A percentile compares a stretch with the other conserved stretches of the same genome.
Conservation (phyloP, 1,140 invertebrate species). For the Acromyrmex charruanus region DNA sequence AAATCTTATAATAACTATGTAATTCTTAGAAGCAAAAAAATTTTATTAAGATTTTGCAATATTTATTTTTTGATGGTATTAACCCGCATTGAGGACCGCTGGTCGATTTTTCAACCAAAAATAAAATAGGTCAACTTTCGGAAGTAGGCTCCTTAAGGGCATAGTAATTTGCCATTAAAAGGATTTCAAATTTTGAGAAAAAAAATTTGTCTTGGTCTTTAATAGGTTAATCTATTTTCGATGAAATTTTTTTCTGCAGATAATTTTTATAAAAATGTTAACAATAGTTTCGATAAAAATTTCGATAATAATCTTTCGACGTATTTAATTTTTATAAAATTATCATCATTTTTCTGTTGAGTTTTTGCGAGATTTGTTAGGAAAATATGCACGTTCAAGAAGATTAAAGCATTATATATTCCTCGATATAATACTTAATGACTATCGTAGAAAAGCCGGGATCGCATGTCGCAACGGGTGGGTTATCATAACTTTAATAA, state of each 20-base stretch:
- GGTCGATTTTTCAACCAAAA: too few relatives aligned
- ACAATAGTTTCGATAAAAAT: neutral
- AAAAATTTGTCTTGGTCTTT: too few relatives aligned
- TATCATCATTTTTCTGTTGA: neutral
- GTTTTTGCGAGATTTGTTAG: neutral
- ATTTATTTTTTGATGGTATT: neutral
- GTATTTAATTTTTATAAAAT: neutral
- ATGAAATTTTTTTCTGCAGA: neutral
- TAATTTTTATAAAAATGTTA: neutral
- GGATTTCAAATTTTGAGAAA: too few relatives aligned
- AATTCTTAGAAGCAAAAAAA: neutral
- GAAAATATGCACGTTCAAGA: neutral
- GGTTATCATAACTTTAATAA: constrained; percentile 46
- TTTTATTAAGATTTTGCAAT: neutral
- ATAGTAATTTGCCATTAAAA: too few relatives aligned
- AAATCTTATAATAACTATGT: neutral
- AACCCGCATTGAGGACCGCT: too few relatives aligned
- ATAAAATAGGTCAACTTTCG: too few relatives aligned
- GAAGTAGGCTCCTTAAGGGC: too few relatives aligned
- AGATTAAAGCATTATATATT: neutral
- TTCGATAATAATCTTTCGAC: neutral
- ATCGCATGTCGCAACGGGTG: neutral
- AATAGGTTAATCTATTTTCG: neutral
- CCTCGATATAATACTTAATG: neutral
- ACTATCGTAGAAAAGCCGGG: neutral